Evolutionary conservation across 2,888 invertebrate genomes (phyloP).

Genomic region (Watsonalla cultraria): DNA sequence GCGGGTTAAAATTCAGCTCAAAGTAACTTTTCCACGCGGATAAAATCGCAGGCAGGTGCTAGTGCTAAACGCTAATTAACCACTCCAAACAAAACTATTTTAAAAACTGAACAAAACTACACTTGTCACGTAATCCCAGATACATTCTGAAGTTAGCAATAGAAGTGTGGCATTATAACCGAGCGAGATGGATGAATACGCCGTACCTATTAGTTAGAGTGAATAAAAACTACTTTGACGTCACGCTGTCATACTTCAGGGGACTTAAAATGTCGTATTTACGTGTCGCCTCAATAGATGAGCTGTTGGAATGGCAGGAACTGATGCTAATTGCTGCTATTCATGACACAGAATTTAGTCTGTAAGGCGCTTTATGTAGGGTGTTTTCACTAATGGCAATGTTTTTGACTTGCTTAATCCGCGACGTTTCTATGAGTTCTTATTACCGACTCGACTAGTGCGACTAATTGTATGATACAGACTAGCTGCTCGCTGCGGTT

Average conservation of each 20-base stretch:
- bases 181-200: not conserved
- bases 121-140: not conserved
- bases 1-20: too few species aligned
- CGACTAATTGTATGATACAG: too few species aligned
- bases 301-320: slow-evolving; percentile 25
- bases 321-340: slow-evolving; percentile 37
- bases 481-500: too few species aligned
- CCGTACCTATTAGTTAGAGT: not conserved
- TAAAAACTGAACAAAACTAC: not conserved
- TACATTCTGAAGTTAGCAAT: not conserved
- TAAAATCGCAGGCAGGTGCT: too few species aligned
- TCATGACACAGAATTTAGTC: slow-evolving; percentile 28
- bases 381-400: not conserved
- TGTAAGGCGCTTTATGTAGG: slow-evolving; percentile 14
- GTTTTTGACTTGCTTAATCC: too few species aligned
- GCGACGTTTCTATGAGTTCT: too few species aligned
- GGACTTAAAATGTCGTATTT: not conserved
- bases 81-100: not conserved
- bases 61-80: not conserved
- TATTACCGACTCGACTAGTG: too few species aligned
- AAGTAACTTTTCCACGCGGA: too few species aligned
- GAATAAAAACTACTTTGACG: not conserved
- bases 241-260: not conserved
- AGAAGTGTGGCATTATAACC: not conserved
- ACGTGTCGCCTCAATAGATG: slow-evolving; percentile 1